phyloP scores from a whole-genome alignment of 92 coral and sea anemone species.

The Zoanthus solanderi region DNA sequence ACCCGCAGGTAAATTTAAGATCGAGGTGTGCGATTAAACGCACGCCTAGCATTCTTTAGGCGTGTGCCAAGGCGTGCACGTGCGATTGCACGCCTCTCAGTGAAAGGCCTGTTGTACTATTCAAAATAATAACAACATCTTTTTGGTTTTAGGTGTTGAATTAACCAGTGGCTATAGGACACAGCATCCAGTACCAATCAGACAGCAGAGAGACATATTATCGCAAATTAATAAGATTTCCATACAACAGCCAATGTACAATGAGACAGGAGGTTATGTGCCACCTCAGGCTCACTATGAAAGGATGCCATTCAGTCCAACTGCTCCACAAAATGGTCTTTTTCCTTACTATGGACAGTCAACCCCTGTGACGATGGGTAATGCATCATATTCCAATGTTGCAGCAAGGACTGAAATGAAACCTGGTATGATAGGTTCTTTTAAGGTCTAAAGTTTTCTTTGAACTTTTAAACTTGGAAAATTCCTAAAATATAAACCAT shows the following conservation, averaged over 20 bases:
- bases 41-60: no score
- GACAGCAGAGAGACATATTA: conserved; percentile 62
- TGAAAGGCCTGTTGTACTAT: no score
- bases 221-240: conserved; percentile 78
- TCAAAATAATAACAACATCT: background rate
- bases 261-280: conserved; percentile 11
- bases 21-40: no score
- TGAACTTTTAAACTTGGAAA: background rate
- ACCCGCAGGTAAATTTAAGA: no score
- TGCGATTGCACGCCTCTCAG: no score
- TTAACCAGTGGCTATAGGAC: conserved; percentile 33
- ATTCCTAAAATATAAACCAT: background rate
- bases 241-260: conserved; percentile 32
- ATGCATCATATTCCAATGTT: conserved; percentile 36
- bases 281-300: conserved; percentile 3
- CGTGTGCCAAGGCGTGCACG: no score
- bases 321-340: conserved; percentile 35
- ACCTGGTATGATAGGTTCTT: conserved; percentile 4
- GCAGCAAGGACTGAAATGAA: conserved; percentile 35
- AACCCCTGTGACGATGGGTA: conserved; percentile 54
- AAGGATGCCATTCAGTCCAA: conserved; percentile 24
- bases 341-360: conserved; percentile 54
- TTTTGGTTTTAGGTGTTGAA: conserved; percentile 13
- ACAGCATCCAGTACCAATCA: conserved; percentile 54
- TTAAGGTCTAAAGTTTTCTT: background rate